phyloP scores from a whole-genome alignment of 2,888 invertebrate species.

The Cataglyphis albicans region DNA sequence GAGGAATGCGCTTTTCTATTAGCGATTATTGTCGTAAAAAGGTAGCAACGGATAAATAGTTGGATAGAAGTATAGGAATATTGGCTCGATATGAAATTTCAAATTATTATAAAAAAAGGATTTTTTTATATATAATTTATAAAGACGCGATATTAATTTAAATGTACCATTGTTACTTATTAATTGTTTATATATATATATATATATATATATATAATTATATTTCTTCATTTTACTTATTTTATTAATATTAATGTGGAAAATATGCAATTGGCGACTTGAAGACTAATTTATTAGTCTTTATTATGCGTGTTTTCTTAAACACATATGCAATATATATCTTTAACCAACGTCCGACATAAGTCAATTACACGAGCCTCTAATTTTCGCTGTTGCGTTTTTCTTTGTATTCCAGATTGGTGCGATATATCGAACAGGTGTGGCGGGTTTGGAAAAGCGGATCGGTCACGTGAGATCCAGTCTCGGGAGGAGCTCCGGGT shows the following conservation, averaged over 20 bases:
- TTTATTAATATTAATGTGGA: background rate
- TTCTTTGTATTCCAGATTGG: slow-evolving; percentile 60
- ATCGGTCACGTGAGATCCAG: slow-evolving; percentile 77
- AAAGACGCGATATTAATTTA: background rate
- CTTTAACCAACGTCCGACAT: background rate
- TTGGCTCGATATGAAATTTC: background rate
- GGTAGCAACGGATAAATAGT: slow-evolving; percentile 19
- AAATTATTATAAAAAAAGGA: no score
- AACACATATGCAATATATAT: background rate
- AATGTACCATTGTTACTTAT: background rate
- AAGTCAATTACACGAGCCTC: background rate
- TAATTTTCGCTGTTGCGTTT: slow-evolving; percentile 13
- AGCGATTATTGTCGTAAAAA: slow-evolving; percentile 52
- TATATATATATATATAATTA: background rate
- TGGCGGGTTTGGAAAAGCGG: slow-evolving; percentile 77
- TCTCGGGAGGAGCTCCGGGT: slow-evolving; percentile 65
- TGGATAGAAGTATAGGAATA: slow-evolving; percentile 20
- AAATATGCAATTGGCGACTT: background rate
- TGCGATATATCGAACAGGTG: slow-evolving; percentile 22
- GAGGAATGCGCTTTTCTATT: slow-evolving; percentile 48
- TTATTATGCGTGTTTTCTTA: background rate
- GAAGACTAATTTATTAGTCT: background rate
- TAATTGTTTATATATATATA: background rate
- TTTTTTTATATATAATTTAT: background rate
- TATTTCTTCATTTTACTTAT: background rate